Evolutionary conservation across 2,888 invertebrate species (phyloP), one percentile per base, ranked within the genome.

Genomic region (Synergus gifuensis): DNA sequence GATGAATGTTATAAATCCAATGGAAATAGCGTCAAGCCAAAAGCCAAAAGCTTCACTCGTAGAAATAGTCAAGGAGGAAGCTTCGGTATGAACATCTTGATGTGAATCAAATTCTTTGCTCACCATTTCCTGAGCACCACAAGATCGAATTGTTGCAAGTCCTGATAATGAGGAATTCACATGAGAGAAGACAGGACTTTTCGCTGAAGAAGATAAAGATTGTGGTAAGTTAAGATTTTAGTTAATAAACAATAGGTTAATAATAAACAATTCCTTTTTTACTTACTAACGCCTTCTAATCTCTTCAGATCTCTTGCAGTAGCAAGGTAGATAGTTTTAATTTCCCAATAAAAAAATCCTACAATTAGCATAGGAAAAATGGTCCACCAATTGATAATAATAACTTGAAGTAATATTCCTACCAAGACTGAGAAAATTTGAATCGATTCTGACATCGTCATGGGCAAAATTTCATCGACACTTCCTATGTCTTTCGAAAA

Each of bases 101-200:
- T 96, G 94, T 40, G 91, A 90, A 88, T 97, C 97, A 86, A 97
- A 97, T 87, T 97, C 96, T 86, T 94, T 94, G 67, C 95, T 94
- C 76, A 98, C 95, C 87, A 96, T 93, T 83, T 95, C 93, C 91
- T 97, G 94, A 1, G 96, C 95, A 36, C 94, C 94, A 1, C 96
- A 95, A 0, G 98, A 96, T 80, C 98, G 94, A 82, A 99, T 98
- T 0, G 98, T 98, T 58, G 96, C 95, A 46, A 98, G 94, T 1
- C 98, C 98, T 82, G 96, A 95, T 9, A 98, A 93, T 0, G 97
- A 96, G 0, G 98, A 96, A n/a, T 96, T 96, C 85, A 98, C 94
- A 90, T 98, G 98, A 0, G 98, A 97, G 91, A 98, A 98, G 0
- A 98, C 96, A 0, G 98, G 98, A 92, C 98, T 98, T 82, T 97